Evolutionary conservation across 2,888 invertebrate genomes (phyloP).

Genomic region (Dicranocentrus wangi): DNA sequence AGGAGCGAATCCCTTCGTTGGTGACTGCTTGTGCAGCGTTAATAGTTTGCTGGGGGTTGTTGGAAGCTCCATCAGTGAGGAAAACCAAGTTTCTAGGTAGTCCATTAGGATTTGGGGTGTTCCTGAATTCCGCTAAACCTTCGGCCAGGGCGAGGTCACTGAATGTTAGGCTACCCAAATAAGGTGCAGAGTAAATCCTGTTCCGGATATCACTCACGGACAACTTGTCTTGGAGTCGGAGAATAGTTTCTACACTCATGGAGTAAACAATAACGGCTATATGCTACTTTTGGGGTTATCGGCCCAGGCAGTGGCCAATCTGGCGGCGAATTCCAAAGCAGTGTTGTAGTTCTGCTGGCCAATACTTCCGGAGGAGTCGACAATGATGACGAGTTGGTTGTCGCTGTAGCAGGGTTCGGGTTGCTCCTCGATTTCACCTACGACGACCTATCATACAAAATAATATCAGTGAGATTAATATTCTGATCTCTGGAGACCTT

Average conservation of each 20-base stretch:
- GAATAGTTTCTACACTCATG: not conserved
- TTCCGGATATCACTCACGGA: slow-evolving; percentile 10
- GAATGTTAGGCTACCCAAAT: not conserved
- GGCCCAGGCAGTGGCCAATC: slow-evolving; percentile 33
- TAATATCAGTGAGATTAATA: too few species aligned
- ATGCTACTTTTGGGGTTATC: not conserved
- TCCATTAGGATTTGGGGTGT: not conserved
- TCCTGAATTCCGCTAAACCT: not conserved
- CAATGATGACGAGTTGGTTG: slow-evolving; percentile 51
- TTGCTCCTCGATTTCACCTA: slow-evolving; percentile 11
- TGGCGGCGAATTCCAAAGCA: slow-evolving; percentile 26
- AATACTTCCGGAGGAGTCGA: slow-evolving; percentile 60
- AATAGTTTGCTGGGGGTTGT: not conserved
- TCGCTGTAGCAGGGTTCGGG: slow-evolving; percentile 23
- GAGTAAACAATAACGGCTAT: slow-evolving; percentile 41
- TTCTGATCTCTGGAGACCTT: too few species aligned
- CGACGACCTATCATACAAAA: too few species aligned
- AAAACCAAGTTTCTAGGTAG: slow-evolving; percentile 38
- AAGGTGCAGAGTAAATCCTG: slow-evolving; percentile 2
- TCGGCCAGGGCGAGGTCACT: slow-evolving; percentile 7
- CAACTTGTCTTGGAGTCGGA: not conserved
- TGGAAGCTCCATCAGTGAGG: slow-evolving; percentile 36
- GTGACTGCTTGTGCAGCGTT: not conserved
- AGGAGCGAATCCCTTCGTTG: slow-evolving; percentile 15
- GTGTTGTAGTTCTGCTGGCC: slow-evolving; percentile 13